Evolutionary conservation across 2,797 vertebrate species (phyloP), one percentile per base, ranked within the genome.

Genomic region (Paedocypris micromegethes): DNA sequence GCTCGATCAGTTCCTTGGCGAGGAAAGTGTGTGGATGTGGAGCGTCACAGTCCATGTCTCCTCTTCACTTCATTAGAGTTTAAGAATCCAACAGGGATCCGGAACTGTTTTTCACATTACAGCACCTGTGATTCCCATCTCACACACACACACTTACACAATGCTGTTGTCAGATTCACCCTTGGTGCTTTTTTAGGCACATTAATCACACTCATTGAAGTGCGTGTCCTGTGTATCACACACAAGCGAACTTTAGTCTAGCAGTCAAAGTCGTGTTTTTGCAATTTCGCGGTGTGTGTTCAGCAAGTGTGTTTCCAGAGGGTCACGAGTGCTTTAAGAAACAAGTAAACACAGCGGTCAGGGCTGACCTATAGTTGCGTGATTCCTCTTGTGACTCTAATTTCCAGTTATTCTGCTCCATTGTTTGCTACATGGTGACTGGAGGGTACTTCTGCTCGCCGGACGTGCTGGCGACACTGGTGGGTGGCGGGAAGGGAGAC

Each of bases 381-480:
- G 23, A 81, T 86, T 80, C 78, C 82, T 81, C 80, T 78, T 80
- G 78, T 80, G 82, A 86, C 77, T 80, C 66, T 66, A 70, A 75
- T 79, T 81, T 68, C 57, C 58, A 61, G 72, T 23, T 41, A 9
- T 6, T 4, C 44, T 45, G 78, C 39, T 80, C 64, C 70, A 66
- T 53, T 48, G 54, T 62, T 40, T 56, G 73, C 89, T 86, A 99
- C 79, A 98, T 92, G 6, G 96, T 97, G 85, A 99, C 93, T 0
- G 94, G 88, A 0, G 94, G 95, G 81, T 91, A 92, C 89, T 96
- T 96, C 88, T 96, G 95, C 59, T 98, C 96, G 0, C 88, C 86
- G 78, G 81, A 85, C 56, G 82, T 79, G 9, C 72, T 87, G 76
- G 23, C 87, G 51, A 87, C 5, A 58, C 72, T 84, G 2, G 80